Percentiles rank a stretch among this genome's conserved stretches.
These are phyloP conservation scores for Alosa alosa DNA, from an alignment of 2,113 vertebrate genomes.

Conservation along the genomic window DNA sequence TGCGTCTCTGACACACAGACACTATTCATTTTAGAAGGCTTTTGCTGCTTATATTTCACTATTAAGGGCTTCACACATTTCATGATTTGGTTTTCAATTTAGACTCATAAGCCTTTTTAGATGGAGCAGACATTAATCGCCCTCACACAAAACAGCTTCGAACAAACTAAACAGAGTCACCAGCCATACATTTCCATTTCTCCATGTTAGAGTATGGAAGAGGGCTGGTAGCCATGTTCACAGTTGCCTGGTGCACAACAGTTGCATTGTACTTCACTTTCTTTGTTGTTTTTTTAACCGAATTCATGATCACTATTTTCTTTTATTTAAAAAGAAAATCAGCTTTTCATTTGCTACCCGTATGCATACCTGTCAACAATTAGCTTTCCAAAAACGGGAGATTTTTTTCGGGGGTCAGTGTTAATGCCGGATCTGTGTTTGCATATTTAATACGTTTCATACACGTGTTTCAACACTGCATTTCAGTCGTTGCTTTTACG, in stretches of 20 bases:
- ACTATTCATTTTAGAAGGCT: slow-evolving; percentile 12
- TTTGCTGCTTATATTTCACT: background rate
- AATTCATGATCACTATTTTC: background rate
- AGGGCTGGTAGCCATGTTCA: background rate
- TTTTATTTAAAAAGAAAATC: background rate
- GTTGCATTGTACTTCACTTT: background rate
- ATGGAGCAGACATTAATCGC: background rate
- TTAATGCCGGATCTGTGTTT: no score
- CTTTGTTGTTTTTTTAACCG: background rate
- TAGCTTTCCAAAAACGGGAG: no score
- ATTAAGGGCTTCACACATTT: background rate
- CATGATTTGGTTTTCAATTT: slow-evolving; percentile 12
- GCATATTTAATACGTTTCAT: no score
- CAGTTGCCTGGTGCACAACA: background rate
- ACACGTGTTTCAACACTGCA: no score
- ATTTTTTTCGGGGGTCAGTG: no score
- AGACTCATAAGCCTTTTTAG: slow-evolving; percentile 12
- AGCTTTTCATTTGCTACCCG: slow-evolving; percentile 50
- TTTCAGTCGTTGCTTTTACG: no score
- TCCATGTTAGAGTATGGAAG: background rate
- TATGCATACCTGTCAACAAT: no score
- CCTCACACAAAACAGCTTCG: background rate
- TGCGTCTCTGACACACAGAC: slow-evolving; percentile 33
- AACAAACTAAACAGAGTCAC: slow-evolving; percentile 12
- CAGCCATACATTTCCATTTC: background rate